Percentiles rank a stretch among this genome's conserved stretches.
Evolutionary conservation across 1,140 invertebrate species (phyloP).

Genomic region (Tetranychus cinnabarinus): DNA sequence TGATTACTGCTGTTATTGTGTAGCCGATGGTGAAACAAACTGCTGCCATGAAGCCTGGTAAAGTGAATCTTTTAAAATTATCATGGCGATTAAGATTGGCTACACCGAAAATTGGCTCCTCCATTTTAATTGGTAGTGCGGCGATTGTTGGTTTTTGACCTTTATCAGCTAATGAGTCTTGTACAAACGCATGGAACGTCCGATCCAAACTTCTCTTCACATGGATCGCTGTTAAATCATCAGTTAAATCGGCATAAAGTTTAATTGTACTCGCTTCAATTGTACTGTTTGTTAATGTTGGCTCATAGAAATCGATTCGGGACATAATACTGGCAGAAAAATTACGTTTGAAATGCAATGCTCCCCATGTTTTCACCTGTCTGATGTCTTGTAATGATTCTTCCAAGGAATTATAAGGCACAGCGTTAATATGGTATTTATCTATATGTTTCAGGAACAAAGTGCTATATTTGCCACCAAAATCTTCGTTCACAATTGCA

Average conservation of each 20-base stretch:
- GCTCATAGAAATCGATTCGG: neutral
- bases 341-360: slow-evolving; percentile 4
- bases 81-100: neutral
- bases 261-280: neutral
- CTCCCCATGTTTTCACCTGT: slow-evolving; percentile 10
- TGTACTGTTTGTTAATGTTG: neutral
- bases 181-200: neutral
- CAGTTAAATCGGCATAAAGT: neutral
- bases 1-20: neutral
- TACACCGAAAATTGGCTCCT: slow-evolving; percentile 60
- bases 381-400: slow-evolving; percentile 7
- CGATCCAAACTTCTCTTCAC: neutral
- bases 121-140: slow-evolving; percentile 28
- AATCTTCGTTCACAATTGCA: slow-evolving; percentile 38
- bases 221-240: neutral
- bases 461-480: neutral
- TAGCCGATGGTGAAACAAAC: neutral
- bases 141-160: neutral
- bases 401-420: neutral
- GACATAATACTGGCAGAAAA: slow-evolving; percentile 6
- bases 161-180: neutral
- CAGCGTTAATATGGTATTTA: neutral
- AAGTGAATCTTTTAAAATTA: neutral
- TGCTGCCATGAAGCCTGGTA: neutral
- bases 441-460: neutral